A percentile compares a stretch with the other conserved stretches of the same genome.
Conservation (phyloP, 2,888 invertebrate species). For the Liposcelis brunnea region DNA sequence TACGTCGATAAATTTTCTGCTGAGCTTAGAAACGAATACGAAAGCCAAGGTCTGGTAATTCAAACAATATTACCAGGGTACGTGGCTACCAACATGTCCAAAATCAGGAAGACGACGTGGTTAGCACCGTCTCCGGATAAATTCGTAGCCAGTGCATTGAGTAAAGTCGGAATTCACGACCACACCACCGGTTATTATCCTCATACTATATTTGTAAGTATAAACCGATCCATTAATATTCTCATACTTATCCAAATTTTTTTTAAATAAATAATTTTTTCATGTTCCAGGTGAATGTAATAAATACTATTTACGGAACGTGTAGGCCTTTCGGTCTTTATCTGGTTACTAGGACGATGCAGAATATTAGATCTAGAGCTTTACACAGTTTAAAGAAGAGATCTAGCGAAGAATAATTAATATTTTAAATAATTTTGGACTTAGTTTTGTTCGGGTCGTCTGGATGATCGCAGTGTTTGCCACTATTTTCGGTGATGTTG, state of each 20-base stretch:
- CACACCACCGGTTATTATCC: constrained; percentile 62
- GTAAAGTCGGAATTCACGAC: constrained; percentile 48
- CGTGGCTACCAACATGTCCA: constrained; percentile 83
- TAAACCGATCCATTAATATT: too few species aligned
- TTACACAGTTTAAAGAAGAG: too few species aligned
- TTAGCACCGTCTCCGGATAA: constrained; percentile 57
- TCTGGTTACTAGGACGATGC: constrained; percentile 45
- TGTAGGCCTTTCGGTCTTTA: constrained; percentile 32
- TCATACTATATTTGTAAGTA: constrained; percentile 38
- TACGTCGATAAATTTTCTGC: constrained; percentile 66
- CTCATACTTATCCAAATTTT: too few species aligned
- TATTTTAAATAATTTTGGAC: too few species aligned
- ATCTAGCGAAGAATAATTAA: too few species aligned
- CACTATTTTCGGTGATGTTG: too few species aligned
- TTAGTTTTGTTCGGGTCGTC: too few species aligned
- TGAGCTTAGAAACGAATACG: constrained; percentile 58
- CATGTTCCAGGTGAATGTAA: constrained; percentile 89
- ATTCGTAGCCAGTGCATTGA: constrained; percentile 53
- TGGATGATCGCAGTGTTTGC: too few species aligned
- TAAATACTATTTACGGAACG: constrained; percentile 36
- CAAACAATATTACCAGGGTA: constrained; percentile 76
- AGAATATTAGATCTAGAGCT: constrained; percentile 41
- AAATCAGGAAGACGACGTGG: constrained; percentile 49
- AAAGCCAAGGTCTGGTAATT: constrained; percentile 49
- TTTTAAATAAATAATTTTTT: constrained; percentile 18